phyloP scores from a whole-genome alignment of 1,140 invertebrate species.

The Pomacea maculata region DNA sequence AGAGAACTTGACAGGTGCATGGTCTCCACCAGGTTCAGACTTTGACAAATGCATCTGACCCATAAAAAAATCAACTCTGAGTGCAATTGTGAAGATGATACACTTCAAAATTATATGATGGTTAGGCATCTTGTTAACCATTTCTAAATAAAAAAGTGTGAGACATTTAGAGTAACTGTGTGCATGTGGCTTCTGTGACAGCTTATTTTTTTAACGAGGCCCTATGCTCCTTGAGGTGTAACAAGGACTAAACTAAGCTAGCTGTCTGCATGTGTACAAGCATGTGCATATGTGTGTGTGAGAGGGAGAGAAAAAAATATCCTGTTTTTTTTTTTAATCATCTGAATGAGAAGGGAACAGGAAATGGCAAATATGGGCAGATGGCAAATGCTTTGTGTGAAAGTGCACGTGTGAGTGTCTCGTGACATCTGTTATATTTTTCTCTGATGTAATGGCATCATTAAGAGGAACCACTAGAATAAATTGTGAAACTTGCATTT shows the following conservation, averaged over 20 bases:
- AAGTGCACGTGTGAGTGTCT: too few species aligned
- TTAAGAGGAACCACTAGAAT: too few species aligned
- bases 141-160: neutral
- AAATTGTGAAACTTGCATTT: too few species aligned
- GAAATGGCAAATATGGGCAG: too few species aligned
- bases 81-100: neutral
- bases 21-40: constrained; percentile 65
- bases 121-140: too few species aligned
- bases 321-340: neutral
- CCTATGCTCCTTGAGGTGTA: too few species aligned
- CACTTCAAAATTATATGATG: too few species aligned
- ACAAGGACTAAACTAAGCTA: too few species aligned
- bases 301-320: neutral
- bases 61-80: constrained; percentile 4
- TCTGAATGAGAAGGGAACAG: neutral
- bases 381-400: too few species aligned
- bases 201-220: too few species aligned
- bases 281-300: neutral
- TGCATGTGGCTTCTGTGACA: neutral
- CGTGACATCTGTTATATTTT: too few species aligned
- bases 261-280: neutral
- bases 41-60: constrained; percentile 39
- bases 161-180: neutral
- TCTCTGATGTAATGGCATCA: too few species aligned
- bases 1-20: constrained; percentile 62